Evolutionary conservation across 2,888 invertebrate genomes (phyloP).

Genomic region (Athrips mouffetella): DNA sequence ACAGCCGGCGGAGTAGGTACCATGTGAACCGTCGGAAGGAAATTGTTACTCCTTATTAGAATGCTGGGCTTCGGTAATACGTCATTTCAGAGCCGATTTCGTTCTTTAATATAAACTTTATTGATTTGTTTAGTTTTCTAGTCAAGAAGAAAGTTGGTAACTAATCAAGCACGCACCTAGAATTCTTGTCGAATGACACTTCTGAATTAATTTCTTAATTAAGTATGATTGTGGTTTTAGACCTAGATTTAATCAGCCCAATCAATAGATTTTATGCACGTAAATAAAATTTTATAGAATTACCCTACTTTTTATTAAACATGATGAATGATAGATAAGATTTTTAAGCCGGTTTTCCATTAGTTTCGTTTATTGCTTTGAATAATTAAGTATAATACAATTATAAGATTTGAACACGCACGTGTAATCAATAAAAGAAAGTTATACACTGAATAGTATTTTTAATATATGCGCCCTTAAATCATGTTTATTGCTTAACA

Average conservation of each 20-base stretch:
- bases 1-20: constrained; percentile 29
- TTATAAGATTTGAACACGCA: constrained; percentile 43
- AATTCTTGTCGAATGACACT: background rate
- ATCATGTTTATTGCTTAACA: constrained; percentile 50
- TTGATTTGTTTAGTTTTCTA: background rate
- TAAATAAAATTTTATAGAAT: constrained; percentile 10
- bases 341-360: constrained; percentile 29
- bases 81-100: constrained; percentile 13
- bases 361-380: constrained; percentile 27
- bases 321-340: constrained; percentile 30
- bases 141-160: background rate
- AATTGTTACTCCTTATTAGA: constrained; percentile 18
- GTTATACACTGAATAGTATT: constrained; percentile 49
- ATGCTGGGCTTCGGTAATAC: constrained; percentile 2
- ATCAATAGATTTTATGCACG: constrained; percentile 6
- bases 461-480: constrained; percentile 64
- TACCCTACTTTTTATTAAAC: constrained; percentile 26
- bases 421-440: constrained; percentile 47
- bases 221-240: constrained; percentile 10
- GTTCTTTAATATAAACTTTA: background rate
- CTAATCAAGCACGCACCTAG: background rate
- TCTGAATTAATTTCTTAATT: constrained; percentile 1
- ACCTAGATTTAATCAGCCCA: constrained; percentile 12
- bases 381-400: constrained; percentile 31
- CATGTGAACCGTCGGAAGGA: constrained; percentile 20